phyloP scores from a whole-genome alignment of 2,797 vertebrate species.

The Tenualosa ilisha region DNA sequence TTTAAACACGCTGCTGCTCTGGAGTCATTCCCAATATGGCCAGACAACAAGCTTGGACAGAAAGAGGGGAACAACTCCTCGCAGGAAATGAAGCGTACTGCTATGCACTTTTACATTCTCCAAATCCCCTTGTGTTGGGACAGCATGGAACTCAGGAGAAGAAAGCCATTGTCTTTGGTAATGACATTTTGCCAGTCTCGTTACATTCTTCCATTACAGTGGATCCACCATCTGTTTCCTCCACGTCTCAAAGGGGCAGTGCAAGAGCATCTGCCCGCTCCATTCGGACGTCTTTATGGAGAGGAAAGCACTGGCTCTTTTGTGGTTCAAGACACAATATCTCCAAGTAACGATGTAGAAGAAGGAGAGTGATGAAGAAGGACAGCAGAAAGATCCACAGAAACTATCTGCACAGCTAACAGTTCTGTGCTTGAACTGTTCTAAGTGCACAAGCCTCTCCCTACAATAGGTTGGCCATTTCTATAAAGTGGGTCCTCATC shows the following conservation, averaged over 20 bases:
- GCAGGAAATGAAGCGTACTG: neutral
- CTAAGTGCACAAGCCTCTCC: neutral
- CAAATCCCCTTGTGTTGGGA: neutral
- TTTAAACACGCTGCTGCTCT: neutral
- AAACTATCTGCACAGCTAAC: neutral
- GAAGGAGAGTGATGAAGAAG: neutral
- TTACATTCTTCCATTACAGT: slow-evolving; percentile 38
- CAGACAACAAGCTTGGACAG: neutral
- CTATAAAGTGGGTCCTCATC: neutral
- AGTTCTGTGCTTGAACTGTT: neutral
- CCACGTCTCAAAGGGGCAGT: slow-evolving; percentile 33
- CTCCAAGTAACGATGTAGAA: neutral
- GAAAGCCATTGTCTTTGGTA: slow-evolving; percentile 27
- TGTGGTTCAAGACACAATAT: neutral
- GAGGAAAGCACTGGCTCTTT: neutral
- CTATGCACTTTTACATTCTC: neutral
- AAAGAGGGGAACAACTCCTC: neutral
- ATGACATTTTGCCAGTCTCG: slow-evolving; percentile 19
- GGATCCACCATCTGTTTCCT: slow-evolving; percentile 31
- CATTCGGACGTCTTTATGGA: neutral
- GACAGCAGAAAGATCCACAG: neutral
- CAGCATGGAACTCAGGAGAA: neutral
- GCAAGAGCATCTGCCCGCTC: slow-evolving; percentile 5
- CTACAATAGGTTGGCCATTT: neutral
- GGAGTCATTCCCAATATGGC: neutral